Evolutionary conservation across 2,113 vertebrate species (phyloP).

Genomic region (Myrmecobius fasciatus): DNA sequence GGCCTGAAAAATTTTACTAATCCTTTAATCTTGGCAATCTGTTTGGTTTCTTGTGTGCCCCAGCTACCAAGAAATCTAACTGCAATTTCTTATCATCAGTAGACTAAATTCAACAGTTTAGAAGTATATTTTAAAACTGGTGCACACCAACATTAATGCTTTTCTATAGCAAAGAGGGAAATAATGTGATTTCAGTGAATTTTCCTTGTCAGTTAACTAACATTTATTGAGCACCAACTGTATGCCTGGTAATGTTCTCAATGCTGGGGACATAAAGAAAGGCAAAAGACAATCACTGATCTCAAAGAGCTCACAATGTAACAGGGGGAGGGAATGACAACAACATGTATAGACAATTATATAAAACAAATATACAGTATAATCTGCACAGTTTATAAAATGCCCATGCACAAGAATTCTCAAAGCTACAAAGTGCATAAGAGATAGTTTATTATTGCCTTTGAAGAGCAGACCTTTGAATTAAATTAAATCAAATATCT

Average conservation of each 20-base stretch:
- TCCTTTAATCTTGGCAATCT: constrained; percentile 23
- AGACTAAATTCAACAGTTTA: neutral
- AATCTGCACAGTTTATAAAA: neutral
- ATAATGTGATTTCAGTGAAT: constrained; percentile 58
- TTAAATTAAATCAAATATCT: neutral
- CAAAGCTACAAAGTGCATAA: neutral
- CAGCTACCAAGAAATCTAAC: constrained; percentile 46
- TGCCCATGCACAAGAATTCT: neutral
- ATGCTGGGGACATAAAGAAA: neutral
- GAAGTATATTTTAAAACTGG: neutral
- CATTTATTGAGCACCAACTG: neutral
- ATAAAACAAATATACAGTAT: neutral
- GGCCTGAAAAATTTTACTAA: neutral
- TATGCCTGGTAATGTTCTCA: neutral
- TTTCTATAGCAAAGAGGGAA: constrained; percentile 61
- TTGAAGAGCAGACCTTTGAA: neutral
- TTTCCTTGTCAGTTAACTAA: neutral
- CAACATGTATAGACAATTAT: neutral
- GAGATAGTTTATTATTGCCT: neutral
- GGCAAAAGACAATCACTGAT: neutral
- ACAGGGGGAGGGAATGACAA: neutral
- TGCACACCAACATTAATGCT: neutral
- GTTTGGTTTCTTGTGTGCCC: neutral
- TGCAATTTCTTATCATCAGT: constrained; percentile 49
- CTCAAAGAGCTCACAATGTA: neutral